Percentiles rank a stretch among this genome's conserved stretches.
Evolutionary conservation across 2,888 invertebrate species (phyloP).

Genomic region (Xestia ashworthii): DNA sequence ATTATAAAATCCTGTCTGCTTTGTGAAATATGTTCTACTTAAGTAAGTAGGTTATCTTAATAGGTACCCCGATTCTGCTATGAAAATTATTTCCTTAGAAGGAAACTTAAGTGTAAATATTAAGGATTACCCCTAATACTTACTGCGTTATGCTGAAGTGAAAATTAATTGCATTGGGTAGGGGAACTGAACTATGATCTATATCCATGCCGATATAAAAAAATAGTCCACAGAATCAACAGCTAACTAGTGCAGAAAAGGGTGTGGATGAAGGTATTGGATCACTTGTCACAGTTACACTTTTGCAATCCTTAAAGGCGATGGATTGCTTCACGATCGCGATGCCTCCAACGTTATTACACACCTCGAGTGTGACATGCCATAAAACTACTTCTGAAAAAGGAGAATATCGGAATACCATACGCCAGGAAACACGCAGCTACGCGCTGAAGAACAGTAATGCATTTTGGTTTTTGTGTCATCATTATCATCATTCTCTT

Average conservation of each 20-base stretch:
- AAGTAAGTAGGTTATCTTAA: not conserved
- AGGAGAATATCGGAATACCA: conserved; percentile 20
- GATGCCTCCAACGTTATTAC: conserved; percentile 33
- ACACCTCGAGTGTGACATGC: conserved; percentile 15
- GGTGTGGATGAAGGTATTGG: not conserved
- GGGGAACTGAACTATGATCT: not conserved
- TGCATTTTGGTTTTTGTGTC: conserved; percentile 6
- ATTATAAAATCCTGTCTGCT: not conserved
- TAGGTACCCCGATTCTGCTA: not conserved
- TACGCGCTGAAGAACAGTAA: not conserved
- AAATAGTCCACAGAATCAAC: not conserved
- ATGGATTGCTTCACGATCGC: conserved; percentile 50
- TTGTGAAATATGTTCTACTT: not conserved
- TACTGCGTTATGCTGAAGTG: not conserved
- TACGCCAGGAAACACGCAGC: conserved; percentile 4
- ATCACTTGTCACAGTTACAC: conserved; percentile 29
- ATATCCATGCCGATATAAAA: not conserved
- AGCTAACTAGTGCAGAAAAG: not conserved
- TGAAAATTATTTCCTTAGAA: not conserved
- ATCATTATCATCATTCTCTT: conserved; percentile 1
- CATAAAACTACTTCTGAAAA: conserved; percentile 28
- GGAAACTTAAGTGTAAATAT: too few species aligned
- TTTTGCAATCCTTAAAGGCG: conserved; percentile 57
- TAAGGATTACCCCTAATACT: too few species aligned
- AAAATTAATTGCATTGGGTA: too few species aligned